Base-by-base conservation (phyloP, 1,140 invertebrate species). In the Drosophila neocordata region DNA sequence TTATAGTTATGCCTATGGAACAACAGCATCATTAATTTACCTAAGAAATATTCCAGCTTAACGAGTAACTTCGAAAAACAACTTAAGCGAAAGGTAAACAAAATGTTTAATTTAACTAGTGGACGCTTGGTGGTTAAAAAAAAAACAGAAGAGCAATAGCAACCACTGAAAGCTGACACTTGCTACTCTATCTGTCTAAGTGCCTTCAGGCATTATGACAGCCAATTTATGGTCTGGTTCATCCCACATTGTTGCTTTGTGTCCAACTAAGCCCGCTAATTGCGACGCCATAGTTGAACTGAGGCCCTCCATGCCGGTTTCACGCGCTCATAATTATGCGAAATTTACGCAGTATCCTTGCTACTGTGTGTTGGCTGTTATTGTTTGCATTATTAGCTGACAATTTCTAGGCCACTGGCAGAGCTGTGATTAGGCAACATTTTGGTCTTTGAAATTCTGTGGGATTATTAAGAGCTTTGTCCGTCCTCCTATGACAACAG, bases 301-400 rank as follows among this genome's bases (percentile, higher is more conserved):
- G 15, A 52, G 52, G 52, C 44, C 67, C 67, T 65, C 37, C 52
- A 59, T 9, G 27, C 22, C 55, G 65, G 41, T 44, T 8, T 7
- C 13, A 61, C 34, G 38, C 13, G 4, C 20, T 13, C 64, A 71
- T 66, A 78, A 85, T 85, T 87, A 75, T 85, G 68, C 64, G 56
- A 69, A 87, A 87, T 87, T 70, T 75, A 65, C 65, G 56, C 74
- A 58, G 52, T 66, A 78, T 72, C 27, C 27, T 69, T 68, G 58
- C 73, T 52, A 79, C 61, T 62, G 65, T 57, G 22, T 52, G 55
- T 52, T 60, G 51, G 59, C 57, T 77, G 64, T 74, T 53, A 87
- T 87, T 87, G 81, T 85, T 85, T 87, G 82, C 78, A 81, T 87
- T 85, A 85, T 85, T 85, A 87, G 82, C 82, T 78, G 78, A 78